A percentile compares a stretch with the other conserved stretches of the same genome.
phyloP scores from a whole-genome alignment of 2,113 vertebrate genomes.

The Agelaius phoeniceus region DNA sequence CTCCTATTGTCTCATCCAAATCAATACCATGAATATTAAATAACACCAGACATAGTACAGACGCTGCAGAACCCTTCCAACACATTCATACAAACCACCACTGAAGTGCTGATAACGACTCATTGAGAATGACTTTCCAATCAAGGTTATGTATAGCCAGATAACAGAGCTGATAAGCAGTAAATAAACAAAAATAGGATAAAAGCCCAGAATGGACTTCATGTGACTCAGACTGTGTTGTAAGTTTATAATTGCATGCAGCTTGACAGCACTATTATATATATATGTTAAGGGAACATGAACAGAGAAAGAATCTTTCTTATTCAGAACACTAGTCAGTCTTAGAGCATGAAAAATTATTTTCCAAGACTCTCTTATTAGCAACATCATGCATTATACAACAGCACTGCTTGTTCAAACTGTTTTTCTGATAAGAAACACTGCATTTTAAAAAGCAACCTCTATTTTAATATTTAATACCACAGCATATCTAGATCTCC shows the following conservation, averaged over 20 bases:
- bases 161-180: not conserved
- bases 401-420: conserved; percentile 74
- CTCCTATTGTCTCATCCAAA: conserved; percentile 31
- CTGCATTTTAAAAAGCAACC: conserved; percentile 78
- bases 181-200: conserved; percentile 1
- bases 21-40: conserved; percentile 40
- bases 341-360: conserved; percentile 67
- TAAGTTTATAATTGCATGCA: not conserved
- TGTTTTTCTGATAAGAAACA: conserved; percentile 78
- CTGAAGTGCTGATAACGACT: not conserved
- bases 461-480: conserved; percentile 84
- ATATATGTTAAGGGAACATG: conserved; percentile 24
- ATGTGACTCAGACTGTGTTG: not conserved
- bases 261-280: not conserved
- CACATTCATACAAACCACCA: not conserved
- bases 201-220: conserved; percentile 6
- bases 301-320: conserved; percentile 32
- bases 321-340: conserved; percentile 55
- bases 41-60: not conserved
- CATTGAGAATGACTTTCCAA: conserved; percentile 22
- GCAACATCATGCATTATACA: conserved; percentile 78
- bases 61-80: not conserved
- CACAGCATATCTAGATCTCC: conserved; percentile 73
- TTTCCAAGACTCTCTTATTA: conserved; percentile 76
- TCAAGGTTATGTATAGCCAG: not conserved